Conservation (phyloP, 92 coral and sea anemone genomes). For the Umimayanthus kanabou region DNA sequence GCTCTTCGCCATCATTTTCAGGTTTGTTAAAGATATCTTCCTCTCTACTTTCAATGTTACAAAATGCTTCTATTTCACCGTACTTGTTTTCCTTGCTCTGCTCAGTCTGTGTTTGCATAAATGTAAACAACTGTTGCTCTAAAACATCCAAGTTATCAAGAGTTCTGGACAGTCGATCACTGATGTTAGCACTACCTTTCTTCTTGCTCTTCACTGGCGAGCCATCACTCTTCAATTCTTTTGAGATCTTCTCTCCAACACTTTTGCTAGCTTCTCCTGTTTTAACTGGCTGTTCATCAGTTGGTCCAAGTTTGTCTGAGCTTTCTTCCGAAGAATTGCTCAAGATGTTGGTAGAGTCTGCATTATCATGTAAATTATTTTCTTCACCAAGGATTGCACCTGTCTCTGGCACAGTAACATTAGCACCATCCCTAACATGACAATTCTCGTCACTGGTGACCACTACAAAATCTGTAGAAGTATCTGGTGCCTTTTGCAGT, state of each 20-base stretch:
- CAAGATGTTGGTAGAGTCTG: not conserved
- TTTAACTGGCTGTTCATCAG: not conserved
- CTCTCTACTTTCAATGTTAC: not conserved
- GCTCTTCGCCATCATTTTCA: not conserved
- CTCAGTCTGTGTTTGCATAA: conserved; percentile 46
- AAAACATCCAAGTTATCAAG: conserved; percentile 68
- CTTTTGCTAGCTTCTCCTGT: not conserved
- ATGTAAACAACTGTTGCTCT: conserved; percentile 62
- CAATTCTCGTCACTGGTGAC: not conserved
- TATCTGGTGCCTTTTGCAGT: conserved; percentile 37
- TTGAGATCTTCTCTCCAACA: not conserved
- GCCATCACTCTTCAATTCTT: not conserved
- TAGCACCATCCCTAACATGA: not conserved
- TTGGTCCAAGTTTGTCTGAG: not conserved
- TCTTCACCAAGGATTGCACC: not conserved
- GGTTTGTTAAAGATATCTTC: not conserved
- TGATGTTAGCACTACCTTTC: not conserved
- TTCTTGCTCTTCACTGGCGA: not conserved
- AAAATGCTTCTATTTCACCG: not conserved
- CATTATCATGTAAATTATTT: not conserved
- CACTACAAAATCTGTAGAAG: conserved; percentile 5
- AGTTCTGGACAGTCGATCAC: conserved; percentile 68
- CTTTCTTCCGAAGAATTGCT: not conserved
- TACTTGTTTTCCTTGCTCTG: conserved; percentile 11
- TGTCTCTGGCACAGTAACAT: not conserved